phyloP scores from a whole-genome alignment of 2,797 vertebrate species.

The Loris lydekkerianus region DNA sequence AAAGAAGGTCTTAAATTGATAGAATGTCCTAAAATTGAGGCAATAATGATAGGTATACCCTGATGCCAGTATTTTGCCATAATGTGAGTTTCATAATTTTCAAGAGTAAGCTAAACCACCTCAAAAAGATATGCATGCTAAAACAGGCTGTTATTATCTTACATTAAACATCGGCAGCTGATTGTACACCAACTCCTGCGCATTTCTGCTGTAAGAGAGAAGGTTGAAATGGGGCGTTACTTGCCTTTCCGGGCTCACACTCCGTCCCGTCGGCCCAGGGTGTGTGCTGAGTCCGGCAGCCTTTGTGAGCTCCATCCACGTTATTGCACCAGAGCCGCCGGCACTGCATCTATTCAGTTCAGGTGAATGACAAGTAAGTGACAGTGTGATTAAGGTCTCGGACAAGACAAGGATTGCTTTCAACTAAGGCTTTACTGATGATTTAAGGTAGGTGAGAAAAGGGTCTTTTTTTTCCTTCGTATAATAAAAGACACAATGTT shows the following conservation, averaged over 20 bases:
- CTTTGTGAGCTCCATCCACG: constrained; percentile 94
- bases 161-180: fast-evolving
- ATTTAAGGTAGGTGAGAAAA: neutral
- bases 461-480: neutral
- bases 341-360: constrained; percentile 94
- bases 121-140: neutral
- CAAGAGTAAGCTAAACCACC: neutral
- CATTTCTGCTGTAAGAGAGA: neutral
- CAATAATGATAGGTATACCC: neutral
- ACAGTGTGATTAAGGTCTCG: neutral
- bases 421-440: neutral
- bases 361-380: constrained; percentile 30
- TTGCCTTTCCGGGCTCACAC: constrained; percentile 96
- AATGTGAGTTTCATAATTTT: neutral
- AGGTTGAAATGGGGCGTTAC: constrained; percentile 27
- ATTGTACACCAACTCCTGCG: neutral
- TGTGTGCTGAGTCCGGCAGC: constrained; percentile 98
- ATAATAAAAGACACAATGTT: neutral
- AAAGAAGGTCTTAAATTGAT: neutral
- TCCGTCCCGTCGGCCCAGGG: constrained; percentile 99
- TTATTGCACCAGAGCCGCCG: constrained; percentile 98
- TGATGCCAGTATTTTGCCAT: fast-evolving
- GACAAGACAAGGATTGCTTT: neutral
- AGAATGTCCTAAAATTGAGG: neutral
- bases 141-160: neutral